phyloP scores from a whole-genome alignment of 2,888 invertebrate genomes.

The Hirtodrosophila histrioides region DNA sequence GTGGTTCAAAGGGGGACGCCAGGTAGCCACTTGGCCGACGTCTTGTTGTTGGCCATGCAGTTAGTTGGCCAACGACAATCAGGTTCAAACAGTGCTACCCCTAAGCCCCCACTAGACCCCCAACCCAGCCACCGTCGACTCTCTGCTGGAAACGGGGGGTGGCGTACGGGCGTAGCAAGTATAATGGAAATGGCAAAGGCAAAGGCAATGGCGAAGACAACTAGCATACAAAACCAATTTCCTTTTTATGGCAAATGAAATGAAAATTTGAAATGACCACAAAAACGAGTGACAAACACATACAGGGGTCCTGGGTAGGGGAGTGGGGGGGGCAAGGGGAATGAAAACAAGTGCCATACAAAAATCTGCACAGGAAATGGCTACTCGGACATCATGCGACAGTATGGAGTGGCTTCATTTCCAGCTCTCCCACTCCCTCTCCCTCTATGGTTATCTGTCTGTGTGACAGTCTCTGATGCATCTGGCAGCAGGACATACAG shows the following conservation, averaged over 20 bases:
- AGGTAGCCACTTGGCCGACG: constrained; percentile 40
- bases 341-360: constrained; percentile 21
- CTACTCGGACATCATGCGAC: constrained; percentile 58
- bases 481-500: constrained; percentile 22
- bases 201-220: constrained; percentile 49
- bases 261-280: constrained; percentile 80
- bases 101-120: not conserved
- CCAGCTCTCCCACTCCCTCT: not conserved
- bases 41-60: constrained; percentile 31
- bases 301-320: not conserved
- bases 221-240: constrained; percentile 76
- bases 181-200: constrained; percentile 9
- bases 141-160: not conserved
- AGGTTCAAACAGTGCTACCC: constrained; percentile 28
- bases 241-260: constrained; percentile 81
- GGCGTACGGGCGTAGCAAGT: not conserved
- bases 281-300: constrained; percentile 63
- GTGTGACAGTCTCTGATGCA: constrained; percentile 6
- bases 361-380: constrained; percentile 54
- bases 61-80: constrained; percentile 58
- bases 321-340: not conserved
- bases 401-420: constrained; percentile 31
- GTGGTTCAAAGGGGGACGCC: not conserved
- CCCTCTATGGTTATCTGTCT: too few species aligned
- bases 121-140: constrained; percentile 7